Percentiles rank a stretch among this genome's conserved stretches.
These are phyloP conservation scores for Trichonephila clavata DNA, from an alignment of 1,140 invertebrate genomes.

Conservation along the genomic window DNA sequence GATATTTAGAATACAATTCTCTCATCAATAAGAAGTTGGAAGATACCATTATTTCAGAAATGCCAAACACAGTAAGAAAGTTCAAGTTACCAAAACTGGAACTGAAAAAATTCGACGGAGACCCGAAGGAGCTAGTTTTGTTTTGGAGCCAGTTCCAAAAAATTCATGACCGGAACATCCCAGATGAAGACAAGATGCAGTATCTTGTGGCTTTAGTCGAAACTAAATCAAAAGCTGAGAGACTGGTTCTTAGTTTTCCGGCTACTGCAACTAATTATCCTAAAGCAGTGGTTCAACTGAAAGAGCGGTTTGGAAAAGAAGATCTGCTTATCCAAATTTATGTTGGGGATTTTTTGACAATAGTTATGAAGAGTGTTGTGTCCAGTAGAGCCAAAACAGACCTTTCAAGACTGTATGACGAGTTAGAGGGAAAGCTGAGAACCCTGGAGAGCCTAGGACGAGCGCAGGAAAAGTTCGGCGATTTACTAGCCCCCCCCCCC, in stretches of 20 bases:
- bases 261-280: too few species aligned
- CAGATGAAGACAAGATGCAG: constrained; percentile 9
- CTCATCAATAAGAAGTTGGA: too few species aligned
- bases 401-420: too few species aligned
- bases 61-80: not conserved
- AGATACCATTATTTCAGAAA: too few species aligned
- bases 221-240: not conserved
- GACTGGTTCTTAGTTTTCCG: not conserved
- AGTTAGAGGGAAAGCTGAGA: not conserved
- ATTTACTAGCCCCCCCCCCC: not conserved
- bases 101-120: not conserved
- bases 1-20: too few species aligned
- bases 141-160: constrained; percentile 3
- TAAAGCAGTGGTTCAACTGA: too few species aligned
- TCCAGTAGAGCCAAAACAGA: too few species aligned
- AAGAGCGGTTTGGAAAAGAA: too few species aligned
- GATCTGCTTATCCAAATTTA: too few species aligned
- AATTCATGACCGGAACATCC: not conserved
- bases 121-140: not conserved
- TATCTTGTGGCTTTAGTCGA: not conserved
- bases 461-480: not conserved
- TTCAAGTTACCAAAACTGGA: not conserved
- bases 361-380: too few species aligned
- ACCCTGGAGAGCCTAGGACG: not conserved
- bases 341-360: too few species aligned